These are phyloP conservation scores for Indicator maculatus DNA, from an alignment of 2,113 vertebrate genomes.

Conservation along the genomic window DNA sequence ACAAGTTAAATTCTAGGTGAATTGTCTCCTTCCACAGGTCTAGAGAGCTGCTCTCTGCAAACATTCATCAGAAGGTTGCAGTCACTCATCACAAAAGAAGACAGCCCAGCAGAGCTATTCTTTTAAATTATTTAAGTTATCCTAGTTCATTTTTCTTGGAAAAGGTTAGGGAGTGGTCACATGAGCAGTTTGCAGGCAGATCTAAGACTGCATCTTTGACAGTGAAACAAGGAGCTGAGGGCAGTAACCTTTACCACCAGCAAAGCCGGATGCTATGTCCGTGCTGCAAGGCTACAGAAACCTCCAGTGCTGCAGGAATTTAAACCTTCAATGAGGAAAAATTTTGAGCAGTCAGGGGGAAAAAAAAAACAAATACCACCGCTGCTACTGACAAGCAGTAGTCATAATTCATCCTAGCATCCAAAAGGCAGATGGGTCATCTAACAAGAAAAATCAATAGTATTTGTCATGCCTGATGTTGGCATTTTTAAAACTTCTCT, in stretches of 20 bases:
- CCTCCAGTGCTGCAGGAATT: neutral
- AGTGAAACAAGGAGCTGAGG: neutral
- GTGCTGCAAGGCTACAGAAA: conserved; percentile 14
- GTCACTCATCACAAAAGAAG: neutral
- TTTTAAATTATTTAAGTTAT: neutral
- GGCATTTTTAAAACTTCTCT: conserved; percentile 57
- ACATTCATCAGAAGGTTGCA: neutral
- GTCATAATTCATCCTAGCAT: conserved; percentile 34
- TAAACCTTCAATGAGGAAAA: neutral
- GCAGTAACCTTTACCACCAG: conserved; percentile 47
- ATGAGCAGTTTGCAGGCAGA: neutral
- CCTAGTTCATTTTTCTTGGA: neutral
- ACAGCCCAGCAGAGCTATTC: neutral
- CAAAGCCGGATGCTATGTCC: neutral
- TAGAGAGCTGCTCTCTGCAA: neutral
- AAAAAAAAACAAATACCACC: conserved; percentile 14
- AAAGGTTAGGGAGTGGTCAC: neutral
- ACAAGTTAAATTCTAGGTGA: neutral
- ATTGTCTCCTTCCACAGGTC: neutral
- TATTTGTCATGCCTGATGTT: conserved; percentile 60
- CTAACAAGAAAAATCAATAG: conserved; percentile 46
- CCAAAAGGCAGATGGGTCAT: conserved; percentile 46
- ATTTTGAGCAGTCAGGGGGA: neutral
- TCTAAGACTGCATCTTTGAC: conserved; percentile 14
- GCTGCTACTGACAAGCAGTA: neutral